Base-by-base conservation (phyloP, 1,140 invertebrate genomes). In the Drosophila ficusphila region DNA sequence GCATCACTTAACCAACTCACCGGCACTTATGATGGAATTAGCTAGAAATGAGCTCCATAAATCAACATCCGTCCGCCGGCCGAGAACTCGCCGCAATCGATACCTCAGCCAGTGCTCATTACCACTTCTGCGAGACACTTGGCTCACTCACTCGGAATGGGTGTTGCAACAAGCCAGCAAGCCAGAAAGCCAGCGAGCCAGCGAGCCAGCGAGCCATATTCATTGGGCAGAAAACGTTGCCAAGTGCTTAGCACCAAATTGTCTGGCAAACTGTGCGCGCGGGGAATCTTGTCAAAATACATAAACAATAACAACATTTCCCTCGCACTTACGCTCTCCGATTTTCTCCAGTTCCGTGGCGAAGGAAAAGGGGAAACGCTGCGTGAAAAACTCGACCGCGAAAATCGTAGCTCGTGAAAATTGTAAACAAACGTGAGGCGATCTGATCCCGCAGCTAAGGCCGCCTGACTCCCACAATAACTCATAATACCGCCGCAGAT, bases 281-380 rank as follows among this genome's bases (percentile, higher is more conserved):
- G 53, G 73, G 34, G 68, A 52, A 83, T 67, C 76, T 78, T 90
- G 89, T 90, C 89, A 90, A 90, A 90, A 90, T 89, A 90, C 68
- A 83, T 90, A 90, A 90, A 90, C 89, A 90, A 90, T 73, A 86
- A 81, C 76, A 88, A 82, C 65, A 82, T 81, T 82, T 82, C 64
- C 56, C 78, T 88, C 62, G 48, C 81, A 88, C 82, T 71, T 68
- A 52, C 73, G 69, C 69, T 82, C 69, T 72, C 60, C 67, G 56
- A 74, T 57, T 53, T 47, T 31, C 18, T 46, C 42, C 29, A 38
- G 21, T 12, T 29, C 4, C 2, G 21, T 12, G 39, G 38, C 11
- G 18, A 16, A 3, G 11, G 25, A 21, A 23, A 49, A 44, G 53
- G 49, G 49, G 47, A 33, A 49, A 64, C 77, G 73, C 82, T 82